Conservation (phyloP, 2,113 vertebrate genomes). For the Theropithecus gelada region DNA sequence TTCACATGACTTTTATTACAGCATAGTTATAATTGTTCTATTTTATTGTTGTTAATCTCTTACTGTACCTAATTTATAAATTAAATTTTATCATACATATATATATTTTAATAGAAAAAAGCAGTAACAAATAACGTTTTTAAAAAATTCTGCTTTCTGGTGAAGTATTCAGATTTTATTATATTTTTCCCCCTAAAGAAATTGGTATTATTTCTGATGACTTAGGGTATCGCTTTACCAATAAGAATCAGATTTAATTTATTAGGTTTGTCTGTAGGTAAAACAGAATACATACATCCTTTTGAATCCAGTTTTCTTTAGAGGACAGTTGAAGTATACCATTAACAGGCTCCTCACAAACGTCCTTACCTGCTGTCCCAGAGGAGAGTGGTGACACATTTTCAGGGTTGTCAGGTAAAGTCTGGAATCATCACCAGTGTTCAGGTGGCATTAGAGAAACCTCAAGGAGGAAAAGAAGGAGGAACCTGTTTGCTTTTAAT, state of each 20-base stretch:
- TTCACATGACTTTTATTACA: not conserved
- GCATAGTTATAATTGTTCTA: not conserved
- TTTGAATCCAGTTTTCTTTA: constrained; percentile 9
- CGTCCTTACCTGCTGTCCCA: not conserved
- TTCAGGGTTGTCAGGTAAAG: constrained; percentile 49
- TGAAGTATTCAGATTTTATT: constrained; percentile 11
- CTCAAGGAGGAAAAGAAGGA: constrained; percentile 19
- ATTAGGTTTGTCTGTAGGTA: not conserved
- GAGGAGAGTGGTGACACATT: constrained; percentile 43
- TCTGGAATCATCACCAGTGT: constrained; percentile 43
- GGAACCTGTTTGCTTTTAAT: constrained; percentile 46
- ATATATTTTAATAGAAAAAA: not conserved
- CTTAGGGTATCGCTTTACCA: not conserved
- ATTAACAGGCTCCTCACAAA: constrained; percentile 35
- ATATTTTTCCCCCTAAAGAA: not conserved
- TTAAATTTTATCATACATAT: not conserved
- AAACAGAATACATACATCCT: not conserved
- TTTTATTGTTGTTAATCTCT: not conserved
- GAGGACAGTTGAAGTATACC: constrained; percentile 51
- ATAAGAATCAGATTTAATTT: constrained; percentile 19
- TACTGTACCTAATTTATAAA: not conserved
- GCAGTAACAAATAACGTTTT: not conserved
- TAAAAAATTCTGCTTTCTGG: not conserved
- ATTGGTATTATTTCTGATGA: not conserved
- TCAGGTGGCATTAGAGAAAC: not conserved